Percentiles rank a stretch among this genome's conserved stretches.
Evolutionary conservation across 2,888 invertebrate genomes (phyloP).

Genomic region (Scaptomyza cyrtandrae): DNA sequence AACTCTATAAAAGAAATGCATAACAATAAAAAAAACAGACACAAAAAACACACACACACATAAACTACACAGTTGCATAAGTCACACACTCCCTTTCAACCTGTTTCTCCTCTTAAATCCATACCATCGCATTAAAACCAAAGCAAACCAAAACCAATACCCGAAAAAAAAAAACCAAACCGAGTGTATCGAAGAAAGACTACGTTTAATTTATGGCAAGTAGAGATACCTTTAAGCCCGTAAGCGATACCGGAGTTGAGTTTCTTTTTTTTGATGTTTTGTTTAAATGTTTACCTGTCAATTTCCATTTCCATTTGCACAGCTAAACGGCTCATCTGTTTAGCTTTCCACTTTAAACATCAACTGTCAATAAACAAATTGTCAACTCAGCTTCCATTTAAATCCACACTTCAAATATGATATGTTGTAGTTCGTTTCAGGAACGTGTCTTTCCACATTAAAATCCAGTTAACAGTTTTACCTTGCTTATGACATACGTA

Average conservation of each 20-base stretch:
- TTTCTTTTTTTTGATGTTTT: constrained; percentile 48
- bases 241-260: constrained; percentile 47
- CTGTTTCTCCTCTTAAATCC: constrained; percentile 26
- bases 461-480: constrained; percentile 12
- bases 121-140: not conserved
- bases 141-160: constrained; percentile 7
- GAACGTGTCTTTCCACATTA: constrained; percentile 36
- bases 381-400: constrained; percentile 22
- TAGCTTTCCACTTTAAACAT: constrained; percentile 6
- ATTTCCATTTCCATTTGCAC: constrained; percentile 56
- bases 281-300: constrained; percentile 53
- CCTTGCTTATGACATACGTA: not conserved
- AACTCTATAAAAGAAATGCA: constrained; percentile 69
- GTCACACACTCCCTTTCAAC: constrained; percentile 48
- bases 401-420: constrained; percentile 9
- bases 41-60: constrained; percentile 36
- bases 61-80: constrained; percentile 59
- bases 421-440: constrained; percentile 15
- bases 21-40: constrained; percentile 62
- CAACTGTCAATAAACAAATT: constrained; percentile 13
- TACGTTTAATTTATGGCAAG: constrained; percentile 70
- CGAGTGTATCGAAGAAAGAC: constrained; percentile 23
- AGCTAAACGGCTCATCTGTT: constrained; percentile 9
- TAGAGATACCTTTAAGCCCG: constrained; percentile 55
- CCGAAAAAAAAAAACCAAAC: constrained; percentile 5